Evolutionary conservation across 2,113 vertebrate species (phyloP).

Genomic region (Pygoscelis adeliae): DNA sequence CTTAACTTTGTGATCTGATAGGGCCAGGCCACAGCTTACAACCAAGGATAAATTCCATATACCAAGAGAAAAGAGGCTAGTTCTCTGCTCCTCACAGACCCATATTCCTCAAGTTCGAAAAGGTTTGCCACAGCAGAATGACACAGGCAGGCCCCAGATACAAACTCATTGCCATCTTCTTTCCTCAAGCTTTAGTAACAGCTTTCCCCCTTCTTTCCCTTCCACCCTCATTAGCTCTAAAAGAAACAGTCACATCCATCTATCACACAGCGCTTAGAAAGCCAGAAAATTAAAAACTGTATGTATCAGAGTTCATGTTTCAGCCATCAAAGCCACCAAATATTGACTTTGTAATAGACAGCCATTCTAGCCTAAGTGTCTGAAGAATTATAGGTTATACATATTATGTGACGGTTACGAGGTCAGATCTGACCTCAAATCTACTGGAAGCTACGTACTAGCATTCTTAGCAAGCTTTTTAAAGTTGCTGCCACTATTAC

Average conservation of each 20-base stretch:
- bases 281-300: background rate
- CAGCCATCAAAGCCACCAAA: slow-evolving; percentile 19
- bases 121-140: background rate
- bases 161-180: rapidly evolving
- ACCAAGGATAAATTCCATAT: background rate
- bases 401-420: background rate
- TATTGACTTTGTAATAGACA: background rate
- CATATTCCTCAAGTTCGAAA: rapidly evolving
- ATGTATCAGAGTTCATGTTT: background rate
- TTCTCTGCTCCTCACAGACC: background rate
- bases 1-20: background rate
- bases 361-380: background rate
- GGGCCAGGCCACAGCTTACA: background rate
- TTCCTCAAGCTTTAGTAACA: background rate
- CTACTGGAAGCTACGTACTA: rapidly evolving
- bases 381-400: background rate
- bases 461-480: background rate
- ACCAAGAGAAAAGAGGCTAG: background rate
- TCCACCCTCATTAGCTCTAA: background rate
- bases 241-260: background rate
- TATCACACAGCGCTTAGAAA: background rate
- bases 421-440: background rate
- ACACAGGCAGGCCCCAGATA: background rate
- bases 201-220: background rate
- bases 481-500: background rate